Base-by-base conservation (phyloP, 1,140 invertebrate species). In the Drosophila auraria region DNA sequence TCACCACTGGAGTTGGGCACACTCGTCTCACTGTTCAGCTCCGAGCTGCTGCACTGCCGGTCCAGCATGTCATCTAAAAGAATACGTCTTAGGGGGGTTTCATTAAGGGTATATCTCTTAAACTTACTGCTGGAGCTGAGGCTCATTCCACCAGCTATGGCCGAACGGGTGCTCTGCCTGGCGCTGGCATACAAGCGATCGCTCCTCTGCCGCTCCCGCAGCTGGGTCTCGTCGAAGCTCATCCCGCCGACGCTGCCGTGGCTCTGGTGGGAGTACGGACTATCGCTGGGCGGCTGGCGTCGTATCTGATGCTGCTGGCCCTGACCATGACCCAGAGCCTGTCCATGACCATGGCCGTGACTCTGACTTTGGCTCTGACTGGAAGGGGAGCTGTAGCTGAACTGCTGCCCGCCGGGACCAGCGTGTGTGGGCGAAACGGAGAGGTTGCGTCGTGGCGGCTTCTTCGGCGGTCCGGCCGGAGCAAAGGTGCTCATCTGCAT, bases 361-460 rank as follows among this genome's bases (percentile, higher is more conserved):
- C 51, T 60, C 50, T 81, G 82, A 30, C 87, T 60, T 30, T 81
- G 82, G 9, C 87, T 80, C 30, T 92, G 87, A 61, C 92, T 86
- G 27, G 91, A 89, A 11, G 89, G 82, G 6, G 91, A 92, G 27
- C 83, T 92, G 61, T 91, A 91, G 59, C 86, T 82, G 27, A 91
- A 91, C 47, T 87, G 87, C 45, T 87, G 87, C 1, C 54, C 54
- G 1, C 69, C 77, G 14, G 92, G 66, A 1, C 82, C 91, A 11
- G 78, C 74, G 17, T 92, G 90, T 9, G 92, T 93, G 15, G 97
- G 97, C 2, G 97, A 98, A 25, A 97, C 96, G 23, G 97, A 97
- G 17, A 98, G 94, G 91, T 97, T 97, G 59, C 97, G 94, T 49
- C 97, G 94, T 0, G 97, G 97, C 59, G 97, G 97, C 93, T 98